These are phyloP conservation scores for Papilio glaucus DNA, from an alignment of 1,140 invertebrate species.

Conservation along the genomic window DNA sequence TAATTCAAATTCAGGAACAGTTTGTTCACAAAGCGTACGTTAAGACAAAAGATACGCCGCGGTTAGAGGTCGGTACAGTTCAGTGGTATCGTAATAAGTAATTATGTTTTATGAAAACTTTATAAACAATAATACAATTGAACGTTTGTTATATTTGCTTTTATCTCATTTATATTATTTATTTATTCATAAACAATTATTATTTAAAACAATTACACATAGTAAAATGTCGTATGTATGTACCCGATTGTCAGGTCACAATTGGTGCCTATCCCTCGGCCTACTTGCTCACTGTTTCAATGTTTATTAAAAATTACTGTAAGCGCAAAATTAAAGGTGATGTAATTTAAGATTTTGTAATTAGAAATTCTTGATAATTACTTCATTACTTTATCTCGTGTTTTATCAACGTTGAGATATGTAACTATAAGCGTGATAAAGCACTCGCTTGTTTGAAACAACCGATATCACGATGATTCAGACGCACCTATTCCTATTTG, in stretches of 20 bases:
- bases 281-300: not conserved
- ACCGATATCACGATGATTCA: conserved; percentile 4
- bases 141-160: not conserved
- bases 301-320: conserved; percentile 2
- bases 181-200: conserved; percentile 9
- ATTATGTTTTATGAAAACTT: not conserved
- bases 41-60: conserved; percentile 6
- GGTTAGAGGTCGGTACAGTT: conserved; percentile 21
- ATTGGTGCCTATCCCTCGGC: not conserved
- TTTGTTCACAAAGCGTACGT: not conserved
- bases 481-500: conserved; percentile 3
- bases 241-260: too few relatives aligned
- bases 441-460: conserved; percentile 2
- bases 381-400: not conserved
- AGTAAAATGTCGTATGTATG: too few relatives aligned
- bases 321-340: conserved; percentile 4
- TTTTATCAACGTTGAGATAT: not conserved
- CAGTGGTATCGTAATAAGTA: not conserved
- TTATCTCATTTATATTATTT: not conserved
- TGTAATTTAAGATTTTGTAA: conserved; percentile 3
- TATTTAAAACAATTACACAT: not conserved
- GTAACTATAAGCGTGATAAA: not conserved
- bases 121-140: not conserved
- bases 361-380: not conserved
- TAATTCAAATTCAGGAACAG: conserved; percentile 14